Base-by-base conservation (phyloP, 2,113 vertebrate genomes). In the Ageneiosus marmoratus region DNA sequence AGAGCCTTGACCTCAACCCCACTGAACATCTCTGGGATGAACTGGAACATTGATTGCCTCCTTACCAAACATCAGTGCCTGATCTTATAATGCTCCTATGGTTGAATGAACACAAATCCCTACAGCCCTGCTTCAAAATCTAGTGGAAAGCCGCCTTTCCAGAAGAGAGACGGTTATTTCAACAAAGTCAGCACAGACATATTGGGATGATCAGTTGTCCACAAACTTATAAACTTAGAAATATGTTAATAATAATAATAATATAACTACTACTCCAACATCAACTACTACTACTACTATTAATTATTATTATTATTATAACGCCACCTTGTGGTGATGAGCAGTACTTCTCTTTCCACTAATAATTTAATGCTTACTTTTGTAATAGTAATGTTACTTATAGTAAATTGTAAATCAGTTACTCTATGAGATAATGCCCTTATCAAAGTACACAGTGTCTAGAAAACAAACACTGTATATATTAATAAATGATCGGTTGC, bases 271-370 rank as follows among this genome's bases (percentile, higher is more conserved):
- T n/a, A 6, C n/a, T 46, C n/a, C n/a, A n/a, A n/a, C n/a, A n/a
- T n/a, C n/a, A n/a, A 0, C 44, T 12, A n/a, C 46, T 70, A n/a
- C 5, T 46, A 6, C 46, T 41, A 12, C 11, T 44, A 24, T 24
- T 69, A 41, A 22, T 41, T 32, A 76, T 76, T 34, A 55, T 72
- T n/a, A 55, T 18, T 27, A 44, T 74, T 50, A 56, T 72, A 77
- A 18, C 11, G 75, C 65, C 84, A 63, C 67, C 74, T 5, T 46
- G 65, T 78, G 84, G 65, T 73, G 15, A 4, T n/a, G n/a, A 15
- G 0, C 29, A 15, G 67, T 32, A 74, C 0, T 60, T 27, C 15
- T 53, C 29, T 34, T 37, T 41, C 29, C 72, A 53, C 8, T 65
- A 63, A 11, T 48, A 4, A 24, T 55, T 77, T 27, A 27, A 7